Percentiles rank a stretch among this genome's conserved stretches.
Evolutionary conservation across 2,113 vertebrate species (phyloP).

Genomic region (Athene cunicularia): DNA sequence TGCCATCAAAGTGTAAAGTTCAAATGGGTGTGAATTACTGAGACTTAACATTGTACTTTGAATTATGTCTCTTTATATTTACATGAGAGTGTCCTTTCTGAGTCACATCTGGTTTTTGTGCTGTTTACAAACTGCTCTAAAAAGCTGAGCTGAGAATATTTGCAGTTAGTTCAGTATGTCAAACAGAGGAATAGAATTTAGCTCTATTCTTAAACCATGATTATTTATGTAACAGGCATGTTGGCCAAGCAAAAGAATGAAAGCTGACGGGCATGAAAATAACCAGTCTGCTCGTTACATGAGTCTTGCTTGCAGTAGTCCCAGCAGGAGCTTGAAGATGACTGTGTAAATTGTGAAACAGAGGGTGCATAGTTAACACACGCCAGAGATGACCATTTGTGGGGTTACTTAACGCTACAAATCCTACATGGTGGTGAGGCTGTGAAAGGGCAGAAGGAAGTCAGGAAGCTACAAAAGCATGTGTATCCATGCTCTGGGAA

Average conservation of each 20-base stretch:
- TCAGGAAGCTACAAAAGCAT: not conserved
- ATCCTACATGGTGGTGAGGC: not conserved
- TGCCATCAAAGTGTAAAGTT: not conserved
- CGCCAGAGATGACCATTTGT: not conserved
- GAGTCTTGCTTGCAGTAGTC: not conserved
- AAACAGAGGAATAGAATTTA: constrained; percentile 38
- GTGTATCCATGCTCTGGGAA: not conserved
- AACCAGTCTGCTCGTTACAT: not conserved
- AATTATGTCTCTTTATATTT: not conserved
- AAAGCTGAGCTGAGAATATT: constrained; percentile 53
- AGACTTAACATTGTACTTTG: not conserved
- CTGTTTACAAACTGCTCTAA: constrained; percentile 61
- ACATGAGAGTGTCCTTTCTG: not conserved
- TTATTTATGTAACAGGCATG: constrained; percentile 51
- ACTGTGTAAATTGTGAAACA: not conserved
- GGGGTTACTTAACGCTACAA: not conserved
- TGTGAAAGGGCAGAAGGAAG: not conserved
- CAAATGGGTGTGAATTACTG: not conserved
- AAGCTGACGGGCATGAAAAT: constrained; percentile 7
- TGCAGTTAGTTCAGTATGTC: constrained; percentile 42
- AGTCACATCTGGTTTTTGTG: constrained; percentile 16
- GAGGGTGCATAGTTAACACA: not conserved
- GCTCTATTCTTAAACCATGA: constrained; percentile 62
- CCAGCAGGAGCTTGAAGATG: not conserved
- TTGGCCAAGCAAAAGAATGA: constrained; percentile 42